Conservation (phyloP, 2,888 invertebrate species). For the Meteorus cinctellus region DNA sequence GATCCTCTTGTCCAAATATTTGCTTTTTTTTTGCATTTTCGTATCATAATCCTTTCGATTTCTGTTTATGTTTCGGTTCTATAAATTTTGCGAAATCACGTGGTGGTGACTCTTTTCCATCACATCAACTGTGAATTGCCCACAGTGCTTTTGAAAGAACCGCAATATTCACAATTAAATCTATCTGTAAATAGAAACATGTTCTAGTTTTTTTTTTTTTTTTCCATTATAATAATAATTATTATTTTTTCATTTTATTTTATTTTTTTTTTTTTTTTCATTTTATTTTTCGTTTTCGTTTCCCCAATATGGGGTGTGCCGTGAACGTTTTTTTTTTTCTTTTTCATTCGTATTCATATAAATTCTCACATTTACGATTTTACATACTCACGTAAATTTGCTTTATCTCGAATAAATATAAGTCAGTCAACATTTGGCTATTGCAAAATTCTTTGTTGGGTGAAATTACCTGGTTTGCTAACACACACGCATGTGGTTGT, state of each 20-base stretch:
- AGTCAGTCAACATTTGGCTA: constrained; percentile 51
- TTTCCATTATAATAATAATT: no score
- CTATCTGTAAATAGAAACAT: constrained; percentile 49
- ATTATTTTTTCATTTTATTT: constrained; percentile 13
- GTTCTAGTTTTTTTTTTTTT: constrained; percentile 42
- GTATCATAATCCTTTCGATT: constrained; percentile 56
- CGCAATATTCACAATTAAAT: constrained; percentile 38
- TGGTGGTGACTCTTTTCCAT: constrained; percentile 13
- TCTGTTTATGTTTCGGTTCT: constrained; percentile 38
- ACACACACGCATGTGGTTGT: constrained; percentile 29
- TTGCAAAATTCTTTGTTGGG: constrained; percentile 45
- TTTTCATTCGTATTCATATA: constrained; percentile 44
- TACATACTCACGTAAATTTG: constrained; percentile 37
- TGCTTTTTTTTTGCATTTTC: constrained; percentile 56
- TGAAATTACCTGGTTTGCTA: constrained; percentile 39
- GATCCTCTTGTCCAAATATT: constrained; percentile 51
- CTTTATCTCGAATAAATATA: constrained; percentile 43
- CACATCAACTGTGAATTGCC: constrained; percentile 45
- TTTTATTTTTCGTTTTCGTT: constrained; percentile 48
- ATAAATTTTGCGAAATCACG: constrained; percentile 29
- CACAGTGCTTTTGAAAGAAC: constrained; percentile 17
- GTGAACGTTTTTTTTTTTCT: constrained; percentile 52
- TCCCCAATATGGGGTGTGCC: constrained; percentile 62
- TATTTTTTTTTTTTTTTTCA: constrained; percentile 15
- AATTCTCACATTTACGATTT: constrained; percentile 17